These are phyloP conservation scores for Leptopterna dolabrata DNA, from an alignment of 2,888 invertebrate genomes.

Conservation along the genomic window DNA sequence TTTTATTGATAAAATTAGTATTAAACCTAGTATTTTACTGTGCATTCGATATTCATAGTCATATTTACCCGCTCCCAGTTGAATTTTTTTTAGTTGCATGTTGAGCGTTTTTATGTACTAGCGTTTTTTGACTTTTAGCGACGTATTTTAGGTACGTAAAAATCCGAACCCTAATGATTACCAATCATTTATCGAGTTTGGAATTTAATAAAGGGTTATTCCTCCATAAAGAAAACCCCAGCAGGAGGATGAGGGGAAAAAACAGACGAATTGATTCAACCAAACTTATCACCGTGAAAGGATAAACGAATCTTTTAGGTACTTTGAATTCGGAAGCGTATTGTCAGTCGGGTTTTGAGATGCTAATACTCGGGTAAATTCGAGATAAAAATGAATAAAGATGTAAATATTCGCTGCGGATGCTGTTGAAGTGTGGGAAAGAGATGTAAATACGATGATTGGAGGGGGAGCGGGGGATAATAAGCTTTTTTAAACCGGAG, in stretches of 20 bases:
- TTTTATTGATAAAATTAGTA: no score
- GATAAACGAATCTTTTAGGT: constrained; percentile 40
- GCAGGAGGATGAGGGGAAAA: background rate
- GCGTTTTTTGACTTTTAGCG: no score
- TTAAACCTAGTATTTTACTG: no score
- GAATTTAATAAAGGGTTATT: background rate
- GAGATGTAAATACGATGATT: background rate
- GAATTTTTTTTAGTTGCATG: no score
- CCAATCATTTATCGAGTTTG: background rate
- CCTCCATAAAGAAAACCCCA: background rate
- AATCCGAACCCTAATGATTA: no score
- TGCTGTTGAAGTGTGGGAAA: background rate
- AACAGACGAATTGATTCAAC: background rate
- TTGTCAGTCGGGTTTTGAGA: constrained; percentile 14
- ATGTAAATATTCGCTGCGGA: background rate
- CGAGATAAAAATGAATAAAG: background rate
- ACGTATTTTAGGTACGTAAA: no score
- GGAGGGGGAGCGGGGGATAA: background rate
- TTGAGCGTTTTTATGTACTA: no score
- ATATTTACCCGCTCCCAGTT: no score
- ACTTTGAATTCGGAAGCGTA: constrained; percentile 25
- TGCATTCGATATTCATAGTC: no score
- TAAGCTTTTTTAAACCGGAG: background rate
- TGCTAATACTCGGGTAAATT: constrained; percentile 12
- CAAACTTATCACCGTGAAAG: background rate